Evolutionary conservation across 2,797 vertebrate genomes (phyloP).

Genomic region (Sphaeramia orbicularis): DNA sequence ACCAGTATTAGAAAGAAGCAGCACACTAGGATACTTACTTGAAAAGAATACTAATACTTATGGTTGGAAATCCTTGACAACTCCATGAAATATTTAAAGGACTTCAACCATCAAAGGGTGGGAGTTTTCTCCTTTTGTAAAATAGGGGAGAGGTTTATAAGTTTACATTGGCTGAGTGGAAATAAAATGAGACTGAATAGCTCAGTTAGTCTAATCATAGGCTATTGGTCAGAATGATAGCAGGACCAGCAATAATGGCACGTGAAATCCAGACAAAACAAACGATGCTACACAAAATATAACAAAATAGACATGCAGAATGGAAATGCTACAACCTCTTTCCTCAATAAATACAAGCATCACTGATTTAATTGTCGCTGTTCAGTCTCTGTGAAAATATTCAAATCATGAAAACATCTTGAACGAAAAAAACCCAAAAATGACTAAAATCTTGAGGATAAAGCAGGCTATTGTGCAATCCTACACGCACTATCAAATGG

Average conservation of each 20-base stretch:
- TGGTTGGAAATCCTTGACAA: background rate
- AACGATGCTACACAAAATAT: background rate
- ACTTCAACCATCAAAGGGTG: slow-evolving; percentile 4
- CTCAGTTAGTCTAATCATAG: background rate
- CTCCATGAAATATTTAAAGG: slow-evolving; percentile 14
- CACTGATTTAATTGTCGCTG: background rate
- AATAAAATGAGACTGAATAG: background rate
- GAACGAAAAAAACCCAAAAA: slow-evolving; percentile 14
- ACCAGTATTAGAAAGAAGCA: too few relatives aligned
- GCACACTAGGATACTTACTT: too few relatives aligned
- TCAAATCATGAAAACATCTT: background rate
- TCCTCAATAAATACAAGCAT: background rate
- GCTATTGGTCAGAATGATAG: background rate
- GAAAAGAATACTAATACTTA: too few relatives aligned
- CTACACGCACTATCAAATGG: slow-evolving; percentile 41
- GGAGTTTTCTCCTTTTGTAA: slow-evolving; percentile 6
- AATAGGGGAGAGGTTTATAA: slow-evolving; percentile 9
- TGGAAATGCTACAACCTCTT: background rate
- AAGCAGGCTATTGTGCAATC: slow-evolving; percentile 21
- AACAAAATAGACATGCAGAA: background rate
- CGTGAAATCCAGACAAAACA: background rate
- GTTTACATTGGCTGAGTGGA: slow-evolving; percentile 1
- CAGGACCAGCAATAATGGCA: background rate
- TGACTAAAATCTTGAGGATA: slow-evolving; percentile 16
- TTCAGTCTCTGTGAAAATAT: too few relatives aligned